Conservation (phyloP, 2,888 invertebrate species). For the Exephanes ischioxanthus region DNA sequence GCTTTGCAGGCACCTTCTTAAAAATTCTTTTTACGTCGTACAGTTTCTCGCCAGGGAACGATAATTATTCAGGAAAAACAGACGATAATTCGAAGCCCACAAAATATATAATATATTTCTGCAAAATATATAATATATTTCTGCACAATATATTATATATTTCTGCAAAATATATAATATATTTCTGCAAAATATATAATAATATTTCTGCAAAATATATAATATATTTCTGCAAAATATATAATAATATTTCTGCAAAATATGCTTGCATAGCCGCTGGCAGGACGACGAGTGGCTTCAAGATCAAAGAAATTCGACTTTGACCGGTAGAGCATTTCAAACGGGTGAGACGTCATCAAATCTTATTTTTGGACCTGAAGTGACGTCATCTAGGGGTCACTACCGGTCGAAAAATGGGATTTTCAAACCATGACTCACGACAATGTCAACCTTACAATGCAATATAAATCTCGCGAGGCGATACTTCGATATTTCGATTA, state of each 20-base stretch:
- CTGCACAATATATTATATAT: background rate
- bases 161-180: background rate
- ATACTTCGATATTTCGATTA: too few relatives aligned
- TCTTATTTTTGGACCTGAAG: too few relatives aligned
- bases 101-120: slow-evolving; percentile 37
- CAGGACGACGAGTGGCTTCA: background rate
- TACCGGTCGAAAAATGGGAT: too few relatives aligned
- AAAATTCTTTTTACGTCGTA: slow-evolving; percentile 38
- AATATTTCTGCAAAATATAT: slow-evolving; percentile 1
- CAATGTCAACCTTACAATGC: background rate
- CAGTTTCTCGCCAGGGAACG: background rate
- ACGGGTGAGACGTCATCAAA: too few relatives aligned
- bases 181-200: background rate
- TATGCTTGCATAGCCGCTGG: background rate
- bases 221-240: background rate
- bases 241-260: background rate
- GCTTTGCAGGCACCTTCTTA: slow-evolving; percentile 14
- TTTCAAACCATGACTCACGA: too few relatives aligned
- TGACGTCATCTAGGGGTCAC: too few relatives aligned
- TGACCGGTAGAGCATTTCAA: too few relatives aligned
- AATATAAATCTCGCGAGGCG: too few relatives aligned
- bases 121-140: background rate
- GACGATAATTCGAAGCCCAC: slow-evolving; percentile 31
- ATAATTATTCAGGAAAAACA: slow-evolving; percentile 9
- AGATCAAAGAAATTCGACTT: background rate